Base-by-base conservation (phyloP, 1,140 invertebrate species). In the Cephus cinctus region DNA sequence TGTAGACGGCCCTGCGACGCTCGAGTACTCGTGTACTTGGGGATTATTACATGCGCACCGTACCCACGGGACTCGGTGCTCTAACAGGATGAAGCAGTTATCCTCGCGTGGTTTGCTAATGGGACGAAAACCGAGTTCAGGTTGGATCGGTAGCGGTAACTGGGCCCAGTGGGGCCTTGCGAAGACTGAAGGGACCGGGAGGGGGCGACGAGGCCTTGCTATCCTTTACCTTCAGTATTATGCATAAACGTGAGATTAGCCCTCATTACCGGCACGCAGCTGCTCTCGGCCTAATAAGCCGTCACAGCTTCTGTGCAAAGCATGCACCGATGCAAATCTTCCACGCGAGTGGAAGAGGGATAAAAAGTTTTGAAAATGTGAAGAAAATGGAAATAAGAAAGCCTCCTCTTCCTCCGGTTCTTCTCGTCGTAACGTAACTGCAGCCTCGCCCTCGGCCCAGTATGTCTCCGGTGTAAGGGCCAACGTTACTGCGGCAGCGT, bases 201-300 rank as follows among this genome's bases (percentile, higher is more conserved):
- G 40, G 31, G 18, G 39, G n/a, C 11, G 5, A 8, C 35, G 18
- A 47, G n/a, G n/a, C n/a, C n/a, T n/a, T n/a, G n/a, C n/a, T n/a
- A n/a, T n/a, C n/a, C n/a, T n/a, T n/a, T n/a, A 16, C n/a, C 48
- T 16, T 21, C 40, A 46, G 61, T 58, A 70, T 68, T 70, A 71
- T 69, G 62, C 62, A 61, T 57, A 63, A 65, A 67, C 51, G 52
- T 52, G 46, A 63, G 60, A 66, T 68, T 64, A 54, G 59, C 44
- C 61, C 69, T 75, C 69, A 73, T 75, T 75, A 75, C 64, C 63
- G 53, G 65, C 71, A 75, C 70, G 71, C 73, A 75, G 69, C 71
- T 73, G 73, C 70, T 65, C 47, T 48, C 49, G 54, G 51, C 58
- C 68, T 75, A 75, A 75, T 75, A 75, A 75, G 71, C 70, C 66